These are phyloP conservation scores for Setipinna tenuifilis DNA, from an alignment of 2,797 vertebrate species.

Conservation along the genomic window DNA sequence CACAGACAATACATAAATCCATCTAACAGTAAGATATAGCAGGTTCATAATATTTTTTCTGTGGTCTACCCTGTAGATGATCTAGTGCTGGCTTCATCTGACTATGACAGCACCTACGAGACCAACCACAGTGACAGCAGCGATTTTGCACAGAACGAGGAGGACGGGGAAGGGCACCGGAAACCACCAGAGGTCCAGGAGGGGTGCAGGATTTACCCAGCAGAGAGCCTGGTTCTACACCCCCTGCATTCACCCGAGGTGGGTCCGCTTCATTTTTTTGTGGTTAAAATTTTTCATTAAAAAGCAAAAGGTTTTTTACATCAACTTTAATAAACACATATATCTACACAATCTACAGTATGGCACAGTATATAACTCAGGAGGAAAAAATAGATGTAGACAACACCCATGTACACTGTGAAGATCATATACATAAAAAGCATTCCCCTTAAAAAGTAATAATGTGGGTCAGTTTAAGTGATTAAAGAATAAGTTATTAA, in stretches of 20 bases:
- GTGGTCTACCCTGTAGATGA: slow-evolving; percentile 76
- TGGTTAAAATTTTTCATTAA: too few species aligned
- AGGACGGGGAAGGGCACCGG: slow-evolving; percentile 78
- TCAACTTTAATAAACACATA: too few species aligned
- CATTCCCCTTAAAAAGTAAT: too few species aligned
- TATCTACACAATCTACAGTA: too few species aligned
- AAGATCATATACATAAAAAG: too few species aligned
- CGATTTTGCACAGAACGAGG: slow-evolving; percentile 87
- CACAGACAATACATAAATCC: too few species aligned
- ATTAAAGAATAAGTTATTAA: too few species aligned
- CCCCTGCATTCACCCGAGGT: slow-evolving; percentile 76
- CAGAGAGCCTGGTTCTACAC: slow-evolving; percentile 78
- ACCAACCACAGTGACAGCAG: slow-evolving; percentile 95
- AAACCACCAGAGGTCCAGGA: slow-evolving; percentile 59
- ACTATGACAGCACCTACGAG: slow-evolving; percentile 88
- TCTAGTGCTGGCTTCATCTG: slow-evolving; percentile 84
- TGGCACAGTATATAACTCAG: too few species aligned
- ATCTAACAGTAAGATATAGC: neutral
- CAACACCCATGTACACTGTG: too few species aligned
- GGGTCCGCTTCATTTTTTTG: neutral
- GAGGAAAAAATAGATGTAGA: too few species aligned
- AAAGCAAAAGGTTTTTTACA: too few species aligned
- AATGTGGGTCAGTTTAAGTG: too few species aligned
- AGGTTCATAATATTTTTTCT: slow-evolving; percentile 22
- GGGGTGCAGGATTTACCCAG: slow-evolving; percentile 62